Base-by-base conservation (phyloP, 2,113 vertebrate species). In the Corvus hawaiiensis region DNA sequence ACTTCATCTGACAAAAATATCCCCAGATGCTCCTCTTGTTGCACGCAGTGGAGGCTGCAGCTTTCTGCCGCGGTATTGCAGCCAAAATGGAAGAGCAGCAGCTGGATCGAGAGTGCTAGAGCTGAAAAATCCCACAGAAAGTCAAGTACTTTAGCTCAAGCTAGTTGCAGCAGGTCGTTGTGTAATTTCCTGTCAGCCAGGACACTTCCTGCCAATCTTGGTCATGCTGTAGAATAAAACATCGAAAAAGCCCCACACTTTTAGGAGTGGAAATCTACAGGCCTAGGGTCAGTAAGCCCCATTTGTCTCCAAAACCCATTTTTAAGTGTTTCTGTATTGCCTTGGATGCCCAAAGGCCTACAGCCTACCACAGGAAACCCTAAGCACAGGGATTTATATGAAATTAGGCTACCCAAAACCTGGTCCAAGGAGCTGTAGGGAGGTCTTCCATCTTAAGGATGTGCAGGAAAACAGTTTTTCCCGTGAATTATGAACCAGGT, bases 201-300 rank as follows among this genome's bases (percentile, higher is more conserved):
- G 37, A 66, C 23, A 11, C 12, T 69, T 90, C 20, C 27, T 64
- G 35, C 11, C 30, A 20, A 3, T 71, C 52, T 69, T 66, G 26
- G 8, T 59, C 21, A 19, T 44, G 10, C 5, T 76, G 5, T 39
- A 54, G 55, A 82, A 56, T 35, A 37, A 69, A 92, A 52, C 11
- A 37, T 58, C 0, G 0, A 1, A 54, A 43, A 3, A 1, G 0
- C 2, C 2, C 5, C n/a, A 69, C 7, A 35, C 8, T 26, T 59
- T 33, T 46, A n/a, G 13, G 24, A 64, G 9, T 73, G 24, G 58
- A 73, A 88, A 51, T 13, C 2, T 61, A 54, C 15, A 66, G 22
- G 19, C n/a, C 13, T n/a, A n/a, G 9, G 17, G 27, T 67, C 48
- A 75, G 13, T 62, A 51, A 79, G 15, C 7, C 15, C 46, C 13